These are phyloP conservation scores for Drosophila ficusphila DNA, from an alignment of 1,140 invertebrate species.

Conservation along the genomic window DNA sequence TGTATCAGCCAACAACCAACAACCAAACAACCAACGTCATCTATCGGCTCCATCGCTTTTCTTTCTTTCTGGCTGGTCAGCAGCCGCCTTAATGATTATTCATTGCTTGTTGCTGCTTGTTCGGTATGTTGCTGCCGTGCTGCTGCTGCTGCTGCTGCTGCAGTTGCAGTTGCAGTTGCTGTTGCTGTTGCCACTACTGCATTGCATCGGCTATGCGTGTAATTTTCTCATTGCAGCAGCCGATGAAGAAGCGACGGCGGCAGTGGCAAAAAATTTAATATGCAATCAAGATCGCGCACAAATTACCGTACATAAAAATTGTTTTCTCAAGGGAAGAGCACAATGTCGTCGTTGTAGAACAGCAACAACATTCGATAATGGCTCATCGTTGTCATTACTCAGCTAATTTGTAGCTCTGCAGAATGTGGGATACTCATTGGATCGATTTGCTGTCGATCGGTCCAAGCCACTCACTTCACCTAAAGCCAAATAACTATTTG, in stretches of 20 bases:
- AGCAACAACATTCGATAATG: slow-evolving; percentile 47
- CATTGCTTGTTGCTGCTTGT: slow-evolving; percentile 58
- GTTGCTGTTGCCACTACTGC: slow-evolving; percentile 6
- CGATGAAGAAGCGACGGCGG: slow-evolving; percentile 8
- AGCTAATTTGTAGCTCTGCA: slow-evolving; percentile 13
- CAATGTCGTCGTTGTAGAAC: background rate
- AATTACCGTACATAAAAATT: slow-evolving; percentile 81
- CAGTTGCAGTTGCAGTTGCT: slow-evolving; percentile 20
- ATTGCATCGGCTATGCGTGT: slow-evolving; percentile 69
- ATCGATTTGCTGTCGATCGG: too few species aligned
- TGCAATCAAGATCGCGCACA: slow-evolving; percentile 82
- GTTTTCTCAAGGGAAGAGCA: slow-evolving; percentile 77
- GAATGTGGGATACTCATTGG: slow-evolving; percentile 22
- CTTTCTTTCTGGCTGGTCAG: slow-evolving; percentile 48
- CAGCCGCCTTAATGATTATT: slow-evolving; percentile 78
- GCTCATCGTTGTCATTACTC: slow-evolving; percentile 34
- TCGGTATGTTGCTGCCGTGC: slow-evolving; percentile 35
- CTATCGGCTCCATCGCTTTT: slow-evolving; percentile 1
- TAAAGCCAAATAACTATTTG: too few species aligned
- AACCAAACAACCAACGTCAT: too few species aligned
- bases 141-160: slow-evolving; percentile 35
- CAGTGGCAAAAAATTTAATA: slow-evolving; percentile 63
- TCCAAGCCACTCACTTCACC: too few species aligned
- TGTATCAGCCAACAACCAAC: slow-evolving; percentile 4
- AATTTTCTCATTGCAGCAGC: slow-evolving; percentile 76